Percentiles rank a stretch among this genome's conserved stretches.
Conservation (phyloP, 1,140 invertebrate species). For the Tetraneura akinire region DNA sequence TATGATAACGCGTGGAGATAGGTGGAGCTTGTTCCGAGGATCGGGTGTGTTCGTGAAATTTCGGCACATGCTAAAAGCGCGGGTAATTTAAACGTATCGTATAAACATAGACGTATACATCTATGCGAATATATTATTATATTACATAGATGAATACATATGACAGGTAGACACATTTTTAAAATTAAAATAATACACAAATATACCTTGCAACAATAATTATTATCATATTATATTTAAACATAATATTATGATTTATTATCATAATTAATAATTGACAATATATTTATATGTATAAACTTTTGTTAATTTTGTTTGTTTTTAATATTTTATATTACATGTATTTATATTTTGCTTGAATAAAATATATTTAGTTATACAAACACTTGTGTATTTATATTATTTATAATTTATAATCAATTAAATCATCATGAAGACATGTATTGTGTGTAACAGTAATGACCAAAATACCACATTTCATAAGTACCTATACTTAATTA, state of each 20-base stretch:
- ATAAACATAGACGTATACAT: too few species aligned
- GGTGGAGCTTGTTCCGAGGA: not conserved
- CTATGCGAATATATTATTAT: too few species aligned
- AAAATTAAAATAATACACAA: not conserved
- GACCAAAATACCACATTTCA: not conserved
- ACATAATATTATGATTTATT: not conserved
- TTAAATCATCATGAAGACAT: not conserved
- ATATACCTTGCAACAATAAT: not conserved
- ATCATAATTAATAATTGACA: not conserved
- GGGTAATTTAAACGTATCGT: slow-evolving; percentile 4
- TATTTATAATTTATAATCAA: too few species aligned
- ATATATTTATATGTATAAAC: not conserved
- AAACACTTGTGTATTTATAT: too few species aligned
- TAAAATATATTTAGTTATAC: too few species aligned
- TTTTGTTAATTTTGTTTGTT: not conserved
- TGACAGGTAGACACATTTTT: too few species aligned
- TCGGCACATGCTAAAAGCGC: not conserved
- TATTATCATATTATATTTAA: not conserved
- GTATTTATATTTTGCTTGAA: too few species aligned
- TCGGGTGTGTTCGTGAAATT: too few species aligned
- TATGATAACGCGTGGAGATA: not conserved
- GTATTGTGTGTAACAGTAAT: not conserved
- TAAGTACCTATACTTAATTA: not conserved
- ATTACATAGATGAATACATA: too few species aligned
- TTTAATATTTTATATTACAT: not conserved